Conservation (phyloP, 2,888 invertebrate species). For the Chirona hameri region DNA sequence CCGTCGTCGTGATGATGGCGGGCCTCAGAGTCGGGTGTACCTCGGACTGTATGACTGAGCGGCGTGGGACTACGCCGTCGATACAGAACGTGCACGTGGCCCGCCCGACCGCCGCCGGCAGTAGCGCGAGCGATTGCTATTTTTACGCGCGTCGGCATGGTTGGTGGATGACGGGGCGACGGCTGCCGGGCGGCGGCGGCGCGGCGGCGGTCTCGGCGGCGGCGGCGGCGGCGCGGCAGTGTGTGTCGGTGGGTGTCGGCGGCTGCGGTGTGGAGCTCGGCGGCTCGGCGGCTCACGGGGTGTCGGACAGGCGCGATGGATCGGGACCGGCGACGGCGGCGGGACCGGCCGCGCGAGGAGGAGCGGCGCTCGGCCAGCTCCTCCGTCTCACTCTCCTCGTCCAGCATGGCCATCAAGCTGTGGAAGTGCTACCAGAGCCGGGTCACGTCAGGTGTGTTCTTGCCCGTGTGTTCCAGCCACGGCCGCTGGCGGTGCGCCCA, state of each 20-base stretch:
- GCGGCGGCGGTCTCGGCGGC: background rate
- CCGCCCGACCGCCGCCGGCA: background rate
- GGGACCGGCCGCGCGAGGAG: background rate
- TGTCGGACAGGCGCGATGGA: background rate
- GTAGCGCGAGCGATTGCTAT: background rate
- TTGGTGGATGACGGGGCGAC: background rate
- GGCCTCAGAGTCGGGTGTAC: too few species aligned
- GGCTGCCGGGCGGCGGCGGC: background rate
- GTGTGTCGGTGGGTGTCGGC: background rate
- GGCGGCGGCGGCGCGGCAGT: background rate
- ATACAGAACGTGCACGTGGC: background rate
- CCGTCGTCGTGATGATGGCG: too few species aligned
- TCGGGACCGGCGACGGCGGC: background rate
- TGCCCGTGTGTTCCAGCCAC: too few species aligned
- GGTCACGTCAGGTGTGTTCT: slow-evolving; percentile 5
- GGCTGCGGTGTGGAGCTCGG: background rate
- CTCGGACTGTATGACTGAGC: too few species aligned
- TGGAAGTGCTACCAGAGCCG: slow-evolving; percentile 28
- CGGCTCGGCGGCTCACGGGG: background rate
- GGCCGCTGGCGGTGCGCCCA: too few species aligned
- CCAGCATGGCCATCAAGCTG: slow-evolving; percentile 24
- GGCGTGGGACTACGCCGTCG: too few species aligned
- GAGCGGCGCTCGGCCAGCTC: background rate
- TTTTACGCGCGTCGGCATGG: slow-evolving; percentile 3
- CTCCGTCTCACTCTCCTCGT: background rate